phyloP scores from a whole-genome alignment of 1,140 invertebrate genomes.

The Pogonomyrmex californicus region DNA sequence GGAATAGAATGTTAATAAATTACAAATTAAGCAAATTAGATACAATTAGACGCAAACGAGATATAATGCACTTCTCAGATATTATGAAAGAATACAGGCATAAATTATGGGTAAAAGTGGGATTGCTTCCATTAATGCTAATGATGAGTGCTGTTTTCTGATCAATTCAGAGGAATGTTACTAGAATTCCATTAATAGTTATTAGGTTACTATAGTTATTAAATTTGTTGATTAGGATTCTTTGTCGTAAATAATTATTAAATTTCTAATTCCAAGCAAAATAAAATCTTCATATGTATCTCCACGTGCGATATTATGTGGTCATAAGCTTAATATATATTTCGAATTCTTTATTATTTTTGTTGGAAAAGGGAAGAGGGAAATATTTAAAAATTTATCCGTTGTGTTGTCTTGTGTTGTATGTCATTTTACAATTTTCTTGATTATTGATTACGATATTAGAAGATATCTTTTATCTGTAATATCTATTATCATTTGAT shows the following conservation, averaged over 20 bases:
- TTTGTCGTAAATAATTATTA: too few species aligned
- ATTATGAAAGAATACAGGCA: background rate
- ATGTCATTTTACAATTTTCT: background rate
- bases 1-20: background rate
- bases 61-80: background rate
- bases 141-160: background rate
- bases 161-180: background rate
- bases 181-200: background rate
- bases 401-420: background rate
- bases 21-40: background rate
- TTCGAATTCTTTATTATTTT: background rate
- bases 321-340: background rate
- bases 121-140: background rate
- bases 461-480: background rate
- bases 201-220: too few species aligned
- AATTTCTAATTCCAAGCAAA: background rate
- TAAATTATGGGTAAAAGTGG: background rate
- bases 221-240: background rate
- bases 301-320: background rate
- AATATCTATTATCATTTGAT: background rate
- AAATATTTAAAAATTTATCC: background rate
- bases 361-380: too few species aligned
- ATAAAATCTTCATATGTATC: background rate
- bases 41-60: background rate
- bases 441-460: background rate